A percentile compares a stretch with the other conserved stretches of the same genome.
phyloP scores from a whole-genome alignment of 1,140 invertebrate species.

The Eueides isabella region DNA sequence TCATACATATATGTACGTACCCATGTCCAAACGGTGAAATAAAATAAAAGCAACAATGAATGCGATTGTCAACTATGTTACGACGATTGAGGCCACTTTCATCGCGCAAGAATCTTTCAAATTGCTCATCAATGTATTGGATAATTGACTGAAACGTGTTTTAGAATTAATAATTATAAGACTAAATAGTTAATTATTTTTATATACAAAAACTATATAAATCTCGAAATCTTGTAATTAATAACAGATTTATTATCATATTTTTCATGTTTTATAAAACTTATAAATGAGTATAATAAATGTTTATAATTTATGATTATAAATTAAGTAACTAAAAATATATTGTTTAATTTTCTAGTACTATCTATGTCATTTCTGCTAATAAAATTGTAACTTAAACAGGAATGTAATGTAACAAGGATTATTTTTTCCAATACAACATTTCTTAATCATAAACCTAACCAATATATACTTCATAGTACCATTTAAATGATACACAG shows the following conservation, averaged over 20 bases:
- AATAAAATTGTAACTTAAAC: too few species aligned
- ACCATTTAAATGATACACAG: neutral
- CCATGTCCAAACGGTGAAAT: constrained; percentile 99
- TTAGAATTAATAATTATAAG: neutral
- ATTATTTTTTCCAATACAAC: too few species aligned
- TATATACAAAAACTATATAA: neutral
- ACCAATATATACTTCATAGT: neutral
- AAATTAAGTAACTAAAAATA: too few species aligned
- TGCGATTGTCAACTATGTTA: constrained; percentile 96
- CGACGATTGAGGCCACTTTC: constrained; percentile 95
- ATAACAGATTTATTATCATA: too few species aligned
- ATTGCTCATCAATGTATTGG: constrained; percentile 97
- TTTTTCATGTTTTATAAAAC: too few species aligned
- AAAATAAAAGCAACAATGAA: constrained; percentile 99
- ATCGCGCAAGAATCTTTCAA: constrained; percentile 94
- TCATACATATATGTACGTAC: constrained; percentile 65
- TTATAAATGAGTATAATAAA: too few species aligned
- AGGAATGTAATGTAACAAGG: too few species aligned
- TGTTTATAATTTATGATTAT: too few species aligned
- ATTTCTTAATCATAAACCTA: neutral
- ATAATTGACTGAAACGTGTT: constrained; percentile 86
- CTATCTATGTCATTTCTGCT: too few species aligned
- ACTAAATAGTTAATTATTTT: too few species aligned
- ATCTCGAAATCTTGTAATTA: neutral
- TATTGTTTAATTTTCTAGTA: too few species aligned